These are phyloP conservation scores for Lycaon pictus DNA, from an alignment of 2,113 vertebrate genomes.

Conservation along the genomic window DNA sequence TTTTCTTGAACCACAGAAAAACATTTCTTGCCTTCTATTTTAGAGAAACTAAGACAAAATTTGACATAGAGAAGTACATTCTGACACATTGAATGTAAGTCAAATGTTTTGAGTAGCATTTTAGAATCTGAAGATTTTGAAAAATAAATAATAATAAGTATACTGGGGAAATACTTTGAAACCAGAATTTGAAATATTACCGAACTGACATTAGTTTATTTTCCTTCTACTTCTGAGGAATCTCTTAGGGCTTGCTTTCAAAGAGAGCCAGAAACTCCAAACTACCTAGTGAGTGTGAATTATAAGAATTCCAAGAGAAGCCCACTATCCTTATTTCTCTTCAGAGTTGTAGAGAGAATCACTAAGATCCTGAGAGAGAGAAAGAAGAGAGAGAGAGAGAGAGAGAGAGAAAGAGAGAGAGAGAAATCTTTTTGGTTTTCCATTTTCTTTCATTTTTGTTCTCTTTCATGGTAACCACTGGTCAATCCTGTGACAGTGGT, in stretches of 20 bases:
- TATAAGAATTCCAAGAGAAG: not conserved
- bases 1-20: not conserved
- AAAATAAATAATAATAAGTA: not conserved
- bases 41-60: not conserved
- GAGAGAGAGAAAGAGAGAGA: accelerated
- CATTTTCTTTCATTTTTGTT: not conserved
- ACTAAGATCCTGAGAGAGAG: not conserved
- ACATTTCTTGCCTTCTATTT: not conserved
- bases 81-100: not conserved
- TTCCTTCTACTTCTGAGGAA: not conserved
- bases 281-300: too few species aligned
- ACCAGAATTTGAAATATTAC: not conserved
- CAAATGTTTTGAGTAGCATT: not conserved
- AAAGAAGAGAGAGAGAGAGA: too few species aligned
- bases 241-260: not conserved
- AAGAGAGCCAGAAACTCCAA: not conserved
- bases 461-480: not conserved
- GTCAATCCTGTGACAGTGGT: not conserved
- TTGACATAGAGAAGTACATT: not conserved
- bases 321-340: not conserved
- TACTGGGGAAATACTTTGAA: not conserved
- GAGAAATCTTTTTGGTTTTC: too few species aligned
- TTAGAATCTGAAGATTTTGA: not conserved
- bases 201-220: not conserved
- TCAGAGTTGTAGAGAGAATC: not conserved